Evolutionary conservation across 92 coral and sea anemone genomes (phyloP).

Genomic region (Epizoanthus fatuus): DNA sequence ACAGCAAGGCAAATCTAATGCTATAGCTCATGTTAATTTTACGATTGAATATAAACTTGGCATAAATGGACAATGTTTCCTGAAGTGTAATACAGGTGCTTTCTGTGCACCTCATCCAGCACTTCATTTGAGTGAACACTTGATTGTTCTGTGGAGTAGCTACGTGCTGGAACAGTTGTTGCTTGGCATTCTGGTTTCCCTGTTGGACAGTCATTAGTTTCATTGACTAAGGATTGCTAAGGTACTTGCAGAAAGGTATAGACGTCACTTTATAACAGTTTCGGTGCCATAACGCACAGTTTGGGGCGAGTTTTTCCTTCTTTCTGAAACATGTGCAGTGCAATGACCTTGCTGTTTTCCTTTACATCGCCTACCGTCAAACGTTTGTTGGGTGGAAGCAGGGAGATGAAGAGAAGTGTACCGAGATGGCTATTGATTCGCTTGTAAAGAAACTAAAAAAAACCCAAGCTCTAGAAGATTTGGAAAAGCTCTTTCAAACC

Average conservation of each 20-base stretch:
- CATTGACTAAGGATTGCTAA: conserved; percentile 6
- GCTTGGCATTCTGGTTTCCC: conserved; percentile 5
- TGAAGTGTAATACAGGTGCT: no score
- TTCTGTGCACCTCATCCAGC: no score
- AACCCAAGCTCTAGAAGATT: conserved; percentile 96
- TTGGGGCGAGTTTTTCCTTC: neutral
- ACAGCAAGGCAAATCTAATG: no score
- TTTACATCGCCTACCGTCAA: conserved; percentile 99
- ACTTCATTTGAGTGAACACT: conserved; percentile 3
- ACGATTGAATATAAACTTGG: no score
- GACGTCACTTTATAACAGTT: conserved; percentile 21
- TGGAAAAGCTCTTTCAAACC: conserved; percentile 97
- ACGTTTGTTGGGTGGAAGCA: conserved; percentile 99
- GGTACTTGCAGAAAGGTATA: conserved; percentile 1
- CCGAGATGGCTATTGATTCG: conserved; percentile 99
- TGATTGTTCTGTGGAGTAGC: conserved; percentile 22
- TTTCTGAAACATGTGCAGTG: conserved; percentile 65
- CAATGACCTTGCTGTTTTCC: conserved; percentile 98
- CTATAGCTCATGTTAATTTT: no score
- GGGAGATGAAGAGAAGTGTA: conserved; percentile 99
- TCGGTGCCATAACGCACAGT: conserved; percentile 13
- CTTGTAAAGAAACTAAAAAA: conserved; percentile 98
- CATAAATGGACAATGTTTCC: no score
- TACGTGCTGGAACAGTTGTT: conserved; percentile 21
- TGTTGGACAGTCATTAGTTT: neutral